Percentiles rank a stretch among this genome's conserved stretches.
phyloP scores from a whole-genome alignment of 2,888 invertebrate genomes.

The Caenorhabditis wallacei region DNA sequence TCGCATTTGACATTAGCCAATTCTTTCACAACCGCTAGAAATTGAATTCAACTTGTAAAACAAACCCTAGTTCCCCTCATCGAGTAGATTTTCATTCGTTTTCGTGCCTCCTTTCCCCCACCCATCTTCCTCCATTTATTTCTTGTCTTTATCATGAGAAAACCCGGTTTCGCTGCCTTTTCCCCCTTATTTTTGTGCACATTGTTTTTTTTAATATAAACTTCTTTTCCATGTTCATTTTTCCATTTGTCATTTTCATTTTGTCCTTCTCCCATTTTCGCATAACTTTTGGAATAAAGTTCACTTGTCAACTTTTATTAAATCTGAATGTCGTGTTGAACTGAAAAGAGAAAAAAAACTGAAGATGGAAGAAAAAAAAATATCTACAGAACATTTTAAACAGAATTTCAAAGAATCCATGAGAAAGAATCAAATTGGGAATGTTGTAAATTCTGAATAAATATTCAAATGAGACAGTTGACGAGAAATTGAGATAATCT shows the following conservation, averaged over 20 bases:
- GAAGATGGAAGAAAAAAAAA: background rate
- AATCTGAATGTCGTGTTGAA: background rate
- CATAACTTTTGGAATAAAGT: constrained; percentile 56
- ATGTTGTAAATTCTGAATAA: too few relatives aligned
- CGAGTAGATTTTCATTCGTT: constrained; percentile 42
- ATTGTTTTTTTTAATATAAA: constrained; percentile 16
- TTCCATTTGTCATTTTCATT: constrained; percentile 6
- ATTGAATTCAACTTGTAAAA: constrained; percentile 25
- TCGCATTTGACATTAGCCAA: constrained; percentile 15
- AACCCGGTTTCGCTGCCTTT: constrained; percentile 33
- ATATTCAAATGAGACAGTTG: too few relatives aligned
- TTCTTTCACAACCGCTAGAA: constrained; percentile 15
- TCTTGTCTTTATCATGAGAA: constrained; percentile 61
- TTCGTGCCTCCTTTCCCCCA: constrained; percentile 27
- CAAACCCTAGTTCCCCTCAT: constrained; percentile 12
- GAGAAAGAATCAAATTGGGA: too few relatives aligned
- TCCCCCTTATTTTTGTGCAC: constrained; percentile 20
- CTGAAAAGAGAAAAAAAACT: background rate
- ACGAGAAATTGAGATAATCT: too few relatives aligned
- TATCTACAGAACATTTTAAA: too few relatives aligned
- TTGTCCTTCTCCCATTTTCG: constrained; percentile 28
- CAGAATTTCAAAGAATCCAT: too few relatives aligned
- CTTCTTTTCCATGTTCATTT: constrained; percentile 1
- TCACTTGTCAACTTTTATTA: constrained; percentile 14
- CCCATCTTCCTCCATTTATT: constrained; percentile 30